Evolutionary conservation across 2,113 vertebrate species (phyloP).

Genomic region (Ptychochromis oligacanthus): DNA sequence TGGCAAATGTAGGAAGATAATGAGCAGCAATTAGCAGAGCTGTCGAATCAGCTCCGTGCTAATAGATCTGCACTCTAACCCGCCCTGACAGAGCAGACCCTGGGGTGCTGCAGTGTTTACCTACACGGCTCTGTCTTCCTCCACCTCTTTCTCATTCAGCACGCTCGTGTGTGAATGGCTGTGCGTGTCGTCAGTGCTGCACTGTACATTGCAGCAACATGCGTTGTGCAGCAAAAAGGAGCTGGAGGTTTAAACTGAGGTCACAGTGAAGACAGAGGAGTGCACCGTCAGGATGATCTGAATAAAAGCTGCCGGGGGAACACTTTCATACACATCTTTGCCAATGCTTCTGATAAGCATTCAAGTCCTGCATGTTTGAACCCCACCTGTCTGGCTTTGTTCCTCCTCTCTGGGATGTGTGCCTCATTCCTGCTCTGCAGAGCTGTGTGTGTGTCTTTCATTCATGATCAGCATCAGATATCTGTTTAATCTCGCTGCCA

Average conservation of each 20-base stretch:
- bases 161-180: neutral
- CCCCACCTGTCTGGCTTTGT: conserved; percentile 31
- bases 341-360: neutral
- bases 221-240: neutral
- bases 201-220: conserved; percentile 3
- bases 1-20: conserved; percentile 31
- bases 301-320: neutral
- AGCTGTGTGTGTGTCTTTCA: conserved; percentile 13
- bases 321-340: neutral
- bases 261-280: conserved; percentile 10
- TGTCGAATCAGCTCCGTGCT: conserved; percentile 38
- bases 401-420: neutral
- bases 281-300: neutral
- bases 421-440: conserved; percentile 2
- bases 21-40: conserved; percentile 46
- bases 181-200: neutral
- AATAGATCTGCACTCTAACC: conserved; percentile 44
- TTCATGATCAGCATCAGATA: conserved; percentile 46
- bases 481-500: conserved; percentile 49
- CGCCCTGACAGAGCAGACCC: conserved; percentile 23
- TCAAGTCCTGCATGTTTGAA: neutral
- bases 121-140: neutral
- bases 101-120: conserved; percentile 29
- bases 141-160: neutral
- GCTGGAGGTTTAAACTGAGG: conserved; percentile 43